Evolutionary conservation across 2,113 vertebrate species (phyloP).

Genomic region (Galbula dea): DNA sequence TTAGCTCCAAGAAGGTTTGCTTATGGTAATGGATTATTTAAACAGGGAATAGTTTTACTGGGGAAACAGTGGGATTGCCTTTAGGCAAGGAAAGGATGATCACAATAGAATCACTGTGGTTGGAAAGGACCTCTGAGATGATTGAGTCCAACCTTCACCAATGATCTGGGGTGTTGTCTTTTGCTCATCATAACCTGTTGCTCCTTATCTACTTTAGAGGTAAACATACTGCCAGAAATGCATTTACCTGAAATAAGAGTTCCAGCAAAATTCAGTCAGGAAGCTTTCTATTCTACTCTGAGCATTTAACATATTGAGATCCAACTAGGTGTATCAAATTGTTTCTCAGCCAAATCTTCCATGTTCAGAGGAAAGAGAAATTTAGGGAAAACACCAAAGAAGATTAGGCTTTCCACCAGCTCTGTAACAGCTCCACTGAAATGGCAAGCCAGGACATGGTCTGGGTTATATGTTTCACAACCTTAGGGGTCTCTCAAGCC

Average conservation of each 20-base stretch:
- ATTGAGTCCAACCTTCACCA: too few species aligned
- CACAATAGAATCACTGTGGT: too few species aligned
- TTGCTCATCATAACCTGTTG: neutral
- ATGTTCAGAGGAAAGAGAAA: constrained; percentile 10
- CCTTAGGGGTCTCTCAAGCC: constrained; percentile 15
- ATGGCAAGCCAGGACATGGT: neutral
- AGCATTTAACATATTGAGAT: neutral
- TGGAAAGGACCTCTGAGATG: too few species aligned
- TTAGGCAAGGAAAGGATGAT: neutral
- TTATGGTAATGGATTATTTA: neutral
- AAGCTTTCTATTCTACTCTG: neutral
- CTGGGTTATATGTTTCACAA: neutral
- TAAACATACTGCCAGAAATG: neutral
- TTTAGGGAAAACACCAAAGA: neutral
- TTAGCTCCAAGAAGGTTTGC: neutral
- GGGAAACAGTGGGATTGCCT: neutral
- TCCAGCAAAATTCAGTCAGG: neutral
- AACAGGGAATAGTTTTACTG: neutral
- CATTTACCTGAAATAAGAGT: neutral
- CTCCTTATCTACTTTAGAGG: neutral
- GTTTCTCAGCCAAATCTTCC: neutral
- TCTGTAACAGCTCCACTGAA: constrained; percentile 26
- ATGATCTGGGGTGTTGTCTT: fast-evolving
- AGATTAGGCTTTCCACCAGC: constrained; percentile 20
- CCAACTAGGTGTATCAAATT: neutral